phyloP scores from a whole-genome alignment of 2,888 invertebrate genomes.

The Cyrtodaria siliqua region DNA sequence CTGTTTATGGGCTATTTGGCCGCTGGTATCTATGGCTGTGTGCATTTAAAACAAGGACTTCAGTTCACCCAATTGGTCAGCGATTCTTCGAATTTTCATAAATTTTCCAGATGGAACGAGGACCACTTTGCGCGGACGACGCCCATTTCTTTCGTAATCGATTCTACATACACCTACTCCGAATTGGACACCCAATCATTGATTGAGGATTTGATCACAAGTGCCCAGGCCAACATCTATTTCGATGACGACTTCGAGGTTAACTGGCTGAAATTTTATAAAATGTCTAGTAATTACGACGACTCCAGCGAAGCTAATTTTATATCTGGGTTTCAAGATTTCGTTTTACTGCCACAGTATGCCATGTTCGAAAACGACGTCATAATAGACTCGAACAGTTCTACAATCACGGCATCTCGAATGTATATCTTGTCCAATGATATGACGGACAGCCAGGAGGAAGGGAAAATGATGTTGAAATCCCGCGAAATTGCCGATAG shows the following conservation, averaged over 20 bases:
- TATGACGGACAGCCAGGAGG: conserved; percentile 91
- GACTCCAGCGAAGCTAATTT: conserved; percentile 23
- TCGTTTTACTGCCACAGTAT: conserved; percentile 27
- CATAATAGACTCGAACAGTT: conserved; percentile 43
- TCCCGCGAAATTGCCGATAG: conserved; percentile 70
- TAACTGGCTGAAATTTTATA: conserved; percentile 31
- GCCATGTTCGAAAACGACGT: conserved; percentile 67
- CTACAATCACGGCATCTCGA: conserved; percentile 89
- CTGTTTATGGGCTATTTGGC: conserved; percentile 69
- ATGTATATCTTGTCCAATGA: conserved; percentile 95
- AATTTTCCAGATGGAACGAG: conserved; percentile 39
- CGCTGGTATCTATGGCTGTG: conserved; percentile 44
- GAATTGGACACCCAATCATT: conserved; percentile 8
- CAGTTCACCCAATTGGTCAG: conserved; percentile 42
- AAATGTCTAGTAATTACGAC: conserved; percentile 11
- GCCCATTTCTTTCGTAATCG: conserved; percentile 38
- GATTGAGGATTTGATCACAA: conserved; percentile 21
- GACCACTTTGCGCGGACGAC: conserved; percentile 21
- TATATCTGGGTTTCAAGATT: conserved; percentile 27
- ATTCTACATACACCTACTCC: conserved; percentile 34
- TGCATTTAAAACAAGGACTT: conserved; percentile 57
- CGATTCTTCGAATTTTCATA: conserved; percentile 59
- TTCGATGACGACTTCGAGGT: conserved; percentile 24
- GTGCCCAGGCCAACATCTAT: conserved; percentile 18
- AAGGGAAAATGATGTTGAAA: conserved; percentile 72